These are phyloP conservation scores for Nephila pilipes DNA, from an alignment of 1,140 invertebrate species.

Conservation along the genomic window DNA sequence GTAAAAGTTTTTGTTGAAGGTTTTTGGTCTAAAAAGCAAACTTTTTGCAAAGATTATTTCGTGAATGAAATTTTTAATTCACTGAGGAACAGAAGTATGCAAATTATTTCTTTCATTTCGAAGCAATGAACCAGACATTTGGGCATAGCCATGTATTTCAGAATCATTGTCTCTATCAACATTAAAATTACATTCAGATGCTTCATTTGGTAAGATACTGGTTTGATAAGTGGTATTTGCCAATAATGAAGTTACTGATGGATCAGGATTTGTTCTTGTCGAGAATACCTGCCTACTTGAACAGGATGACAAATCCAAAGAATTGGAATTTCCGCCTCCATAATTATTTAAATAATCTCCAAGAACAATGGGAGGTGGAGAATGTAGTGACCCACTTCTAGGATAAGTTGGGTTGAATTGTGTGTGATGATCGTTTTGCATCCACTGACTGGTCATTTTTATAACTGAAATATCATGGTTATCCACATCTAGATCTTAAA, in stretches of 20 bases:
- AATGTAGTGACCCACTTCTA: constrained; percentile 45
- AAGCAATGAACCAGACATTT: not conserved
- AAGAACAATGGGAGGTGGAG: constrained; percentile 14
- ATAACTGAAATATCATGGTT: constrained; percentile 52
- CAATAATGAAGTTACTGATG: not conserved
- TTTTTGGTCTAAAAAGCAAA: no score
- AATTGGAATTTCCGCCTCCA: constrained; percentile 8
- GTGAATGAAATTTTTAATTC: no score
- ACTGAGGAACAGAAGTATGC: not conserved
- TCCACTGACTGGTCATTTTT: constrained; percentile 59
- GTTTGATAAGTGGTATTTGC: constrained; percentile 31
- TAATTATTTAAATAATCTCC: constrained; percentile 61
- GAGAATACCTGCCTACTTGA: not conserved
- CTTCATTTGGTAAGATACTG: constrained; percentile 45
- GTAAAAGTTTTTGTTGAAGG: no score
- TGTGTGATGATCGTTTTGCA: no score
- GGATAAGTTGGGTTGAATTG: no score
- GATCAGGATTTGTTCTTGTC: constrained; percentile 6
- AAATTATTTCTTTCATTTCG: constrained; percentile 47
- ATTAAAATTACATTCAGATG: constrained; percentile 26
- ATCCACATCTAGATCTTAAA: constrained; percentile 33
- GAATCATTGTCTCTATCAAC: constrained; percentile 48
- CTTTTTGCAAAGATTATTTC: no score
- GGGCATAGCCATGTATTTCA: not conserved
- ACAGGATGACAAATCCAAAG: constrained; percentile 23